Evolutionary conservation across 2,888 invertebrate species (phyloP).

Genomic region (Eurois occulta): DNA sequence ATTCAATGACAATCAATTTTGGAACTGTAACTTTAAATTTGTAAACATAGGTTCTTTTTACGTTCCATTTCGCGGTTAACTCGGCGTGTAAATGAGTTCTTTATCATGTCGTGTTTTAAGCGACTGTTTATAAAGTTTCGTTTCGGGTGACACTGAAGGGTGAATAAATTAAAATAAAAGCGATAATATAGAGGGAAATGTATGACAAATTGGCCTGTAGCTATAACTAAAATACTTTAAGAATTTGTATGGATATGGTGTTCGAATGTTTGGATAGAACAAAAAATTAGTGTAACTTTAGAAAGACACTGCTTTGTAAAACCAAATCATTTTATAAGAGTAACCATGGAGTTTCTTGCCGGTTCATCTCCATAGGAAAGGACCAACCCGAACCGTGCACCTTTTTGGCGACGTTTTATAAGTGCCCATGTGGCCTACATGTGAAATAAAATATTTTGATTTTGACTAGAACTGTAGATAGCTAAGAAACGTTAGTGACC

Average conservation of each 20-base stretch:
- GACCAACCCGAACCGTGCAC: too few relatives aligned
- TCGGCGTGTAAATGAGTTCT: slow-evolving; percentile 89
- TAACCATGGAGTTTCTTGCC: too few relatives aligned
- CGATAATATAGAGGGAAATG: slow-evolving; percentile 59
- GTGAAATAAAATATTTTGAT: too few relatives aligned
- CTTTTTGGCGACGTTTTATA: too few relatives aligned
- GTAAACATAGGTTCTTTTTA: slow-evolving; percentile 79
- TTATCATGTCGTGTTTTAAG: slow-evolving; percentile 86
- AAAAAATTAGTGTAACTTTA: background rate
- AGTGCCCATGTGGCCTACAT: too few relatives aligned
- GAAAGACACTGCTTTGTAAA: background rate
- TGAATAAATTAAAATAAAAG: slow-evolving; percentile 84
- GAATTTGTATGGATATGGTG: slow-evolving; percentile 9
- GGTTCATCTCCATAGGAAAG: too few relatives aligned
- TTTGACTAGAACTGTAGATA: too few relatives aligned
- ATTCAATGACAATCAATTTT: slow-evolving; percentile 50
- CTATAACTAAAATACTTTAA: slow-evolving; percentile 48
- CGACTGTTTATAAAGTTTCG: slow-evolving; percentile 82
- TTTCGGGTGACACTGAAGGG: slow-evolving; percentile 79
- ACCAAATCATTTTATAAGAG: too few relatives aligned
- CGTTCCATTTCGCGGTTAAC: slow-evolving; percentile 88
- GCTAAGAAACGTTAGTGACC: background rate
- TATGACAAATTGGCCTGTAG: slow-evolving; percentile 55
- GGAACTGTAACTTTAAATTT: slow-evolving; percentile 59
- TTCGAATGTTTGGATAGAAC: slow-evolving; percentile 7